These are phyloP conservation scores for Cheilosia pagana DNA, from an alignment of 2,888 invertebrate genomes.

Conservation along the genomic window DNA sequence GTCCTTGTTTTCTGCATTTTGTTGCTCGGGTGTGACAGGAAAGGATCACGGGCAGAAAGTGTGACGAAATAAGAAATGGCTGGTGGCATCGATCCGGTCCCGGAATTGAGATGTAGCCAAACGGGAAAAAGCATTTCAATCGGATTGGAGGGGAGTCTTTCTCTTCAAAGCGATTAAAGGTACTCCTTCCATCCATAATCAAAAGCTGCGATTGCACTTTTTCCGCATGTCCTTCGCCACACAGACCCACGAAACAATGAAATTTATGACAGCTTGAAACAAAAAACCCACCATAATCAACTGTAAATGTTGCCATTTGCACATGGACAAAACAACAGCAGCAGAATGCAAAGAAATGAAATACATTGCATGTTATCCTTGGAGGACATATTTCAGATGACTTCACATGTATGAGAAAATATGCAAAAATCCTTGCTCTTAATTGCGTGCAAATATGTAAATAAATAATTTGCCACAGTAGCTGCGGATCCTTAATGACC, in stretches of 20 bases:
- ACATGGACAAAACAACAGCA: not conserved
- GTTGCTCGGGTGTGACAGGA: conserved; percentile 58
- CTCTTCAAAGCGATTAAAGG: conserved; percentile 16
- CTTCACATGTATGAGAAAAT: conserved; percentile 56
- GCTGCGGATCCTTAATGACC: conserved; percentile 71
- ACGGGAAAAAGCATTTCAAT: conserved; percentile 43
- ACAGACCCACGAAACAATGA: not conserved
- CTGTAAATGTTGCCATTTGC: conserved; percentile 45
- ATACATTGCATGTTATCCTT: conserved; percentile 68
- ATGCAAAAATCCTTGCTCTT: conserved; percentile 71
- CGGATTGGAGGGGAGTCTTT: conserved; percentile 25
- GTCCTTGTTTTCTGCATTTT: conserved; percentile 17
- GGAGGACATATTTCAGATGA: conserved; percentile 73
- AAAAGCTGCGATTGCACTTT: conserved; percentile 21
- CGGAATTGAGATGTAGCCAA: conserved; percentile 54
- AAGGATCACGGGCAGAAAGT: conserved; percentile 74
- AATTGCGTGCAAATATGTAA: conserved; percentile 71
- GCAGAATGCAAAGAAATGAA: conserved; percentile 42
- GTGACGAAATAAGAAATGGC: conserved; percentile 74
- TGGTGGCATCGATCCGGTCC: conserved; percentile 65
- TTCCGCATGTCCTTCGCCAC: not conserved
- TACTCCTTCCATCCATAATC: not conserved
- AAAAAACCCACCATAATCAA: conserved; percentile 58
- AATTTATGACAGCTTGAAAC: conserved; percentile 60
- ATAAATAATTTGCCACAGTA: conserved; percentile 35